Conservation (phyloP, 2,888 invertebrate species). For the Meghimatium bilineatum region DNA sequence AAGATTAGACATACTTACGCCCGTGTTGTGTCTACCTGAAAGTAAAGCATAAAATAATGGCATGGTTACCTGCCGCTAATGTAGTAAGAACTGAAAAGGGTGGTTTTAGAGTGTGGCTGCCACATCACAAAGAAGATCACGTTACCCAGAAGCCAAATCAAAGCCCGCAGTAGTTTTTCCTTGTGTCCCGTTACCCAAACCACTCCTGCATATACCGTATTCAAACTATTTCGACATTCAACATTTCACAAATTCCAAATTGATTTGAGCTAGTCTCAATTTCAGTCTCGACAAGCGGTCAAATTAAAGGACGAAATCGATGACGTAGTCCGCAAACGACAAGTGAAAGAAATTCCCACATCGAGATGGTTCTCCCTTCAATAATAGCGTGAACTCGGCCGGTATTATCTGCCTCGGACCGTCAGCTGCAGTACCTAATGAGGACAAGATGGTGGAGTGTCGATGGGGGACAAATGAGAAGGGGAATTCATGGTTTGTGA, state of each 20-base stretch:
- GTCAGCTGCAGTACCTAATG: conserved; percentile 14
- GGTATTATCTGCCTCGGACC: neutral
- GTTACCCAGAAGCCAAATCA: no score
- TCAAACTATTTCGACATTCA: neutral
- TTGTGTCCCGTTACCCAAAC: no score
- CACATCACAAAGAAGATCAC: no score
- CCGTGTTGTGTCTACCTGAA: no score
- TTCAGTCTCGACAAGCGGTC: conserved; percentile 28
- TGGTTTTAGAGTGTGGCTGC: no score
- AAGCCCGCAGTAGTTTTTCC: no score
- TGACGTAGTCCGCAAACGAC: conserved; percentile 29
- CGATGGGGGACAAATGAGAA: neutral
- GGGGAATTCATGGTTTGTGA: neutral
- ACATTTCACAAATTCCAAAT: neutral
- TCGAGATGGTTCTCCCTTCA: conserved; percentile 29
- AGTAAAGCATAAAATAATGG: no score
- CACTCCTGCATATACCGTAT: no score
- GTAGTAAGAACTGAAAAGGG: no score
- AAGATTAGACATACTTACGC: no score
- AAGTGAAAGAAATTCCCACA: conserved; percentile 18
- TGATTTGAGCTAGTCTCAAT: neutral
- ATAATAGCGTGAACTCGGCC: neutral
- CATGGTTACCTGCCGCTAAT: no score
- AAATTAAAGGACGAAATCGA: conserved; percentile 38
- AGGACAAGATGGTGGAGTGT: conserved; percentile 13